Base-by-base conservation (phyloP, 2,113 vertebrate species). In the Calypte anna region DNA sequence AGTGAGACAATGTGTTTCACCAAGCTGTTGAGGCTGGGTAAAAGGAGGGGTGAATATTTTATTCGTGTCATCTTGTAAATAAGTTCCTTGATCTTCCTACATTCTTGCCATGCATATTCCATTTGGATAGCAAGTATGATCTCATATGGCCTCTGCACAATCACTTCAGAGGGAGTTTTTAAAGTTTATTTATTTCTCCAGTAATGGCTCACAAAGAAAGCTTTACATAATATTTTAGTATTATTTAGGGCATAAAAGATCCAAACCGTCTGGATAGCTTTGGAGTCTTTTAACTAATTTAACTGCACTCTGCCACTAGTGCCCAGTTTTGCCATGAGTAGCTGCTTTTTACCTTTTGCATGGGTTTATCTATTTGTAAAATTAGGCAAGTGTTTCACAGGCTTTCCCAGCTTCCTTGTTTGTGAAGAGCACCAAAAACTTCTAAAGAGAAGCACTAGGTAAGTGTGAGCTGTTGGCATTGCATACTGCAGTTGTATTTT, bases 101-200 rank as follows among this genome's bases (percentile, higher is more conserved):
- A 50, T 78, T 93, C 93, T 92, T 90, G 88, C 88, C 86, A 78
- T 88, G 76, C 80, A 50, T 25, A 28, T 78, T 90, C 86, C 91
- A 64, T 88, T 96, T 94, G 90, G 73, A 90, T 88, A 95, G 76
- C 82, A 96, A 3, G 76, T 94, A 92, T 93, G 86, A 94, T 94
- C 92, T 96, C 96, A 96, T 68, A 54, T 30, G 69, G 85, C 50
- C 50, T 90, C 31, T 62, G 73, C 68, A 79, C 48, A 88, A 72
- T 62, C 68, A 17, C 54, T 94, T 94, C 92, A 86, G 90, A 76
- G 79, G 53, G 59, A 78, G 40, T 79, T 66, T 94, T 82, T 73
- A 38, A 38, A 38, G 10, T 38, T 38, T 38, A 38, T 38, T 38
- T 38, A 38, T 38, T 38, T 38, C 79, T 95, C 24, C 77, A 91